Evolutionary conservation across 2,888 invertebrate genomes (phyloP), one percentile per base, ranked within the genome.

Genomic region (Erannis defoliaria): DNA sequence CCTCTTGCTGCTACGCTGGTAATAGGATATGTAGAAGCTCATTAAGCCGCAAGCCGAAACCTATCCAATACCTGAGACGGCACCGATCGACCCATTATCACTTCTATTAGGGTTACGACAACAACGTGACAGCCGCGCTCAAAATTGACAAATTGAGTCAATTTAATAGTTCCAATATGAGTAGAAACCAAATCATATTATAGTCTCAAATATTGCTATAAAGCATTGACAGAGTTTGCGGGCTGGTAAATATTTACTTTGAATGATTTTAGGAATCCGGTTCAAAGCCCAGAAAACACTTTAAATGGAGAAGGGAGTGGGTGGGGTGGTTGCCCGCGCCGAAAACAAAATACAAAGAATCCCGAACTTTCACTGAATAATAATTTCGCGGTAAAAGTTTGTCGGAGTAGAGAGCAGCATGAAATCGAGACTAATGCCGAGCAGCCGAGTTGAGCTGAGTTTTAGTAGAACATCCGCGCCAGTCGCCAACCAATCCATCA

Each of bases 401-500:
- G 82, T 77, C 53, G 56, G 80, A 83, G 79, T 76, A 74, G 80
- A 83, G 81, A 78, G 75, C 75, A 83, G 77, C 80, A 80, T 86
- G 88, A 88, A 88, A 90, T 88, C 85, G 88, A 84, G 85, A 86
- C 88, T 86, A 87, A 88, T 84, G 83, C 84, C 79, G 81, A 80
- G 81, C 82, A 80, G 81, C 79, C 65, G 81, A 86, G 89, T 89
- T 88, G 81, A 84, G 82, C 82, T 78, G 86, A 86, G 87, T 86
- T 89, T 88, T 82, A 86, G 85, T 85, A 84, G 89, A 90, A 88
- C 88, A 90, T 89, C 88, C 90, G 84, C 85, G 84, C 85, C 87
- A 88, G 89, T 90, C 90, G 90, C 89, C 88, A 86, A 89, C 92
- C 92, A 92, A 93, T 93, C 93, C 93, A 93, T 93, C 93, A 93